A percentile compares a stretch with the other conserved stretches of the same genome.
Evolutionary conservation across 2,113 vertebrate species (phyloP).

Genomic region (Capricornis sumatraensis): DNA sequence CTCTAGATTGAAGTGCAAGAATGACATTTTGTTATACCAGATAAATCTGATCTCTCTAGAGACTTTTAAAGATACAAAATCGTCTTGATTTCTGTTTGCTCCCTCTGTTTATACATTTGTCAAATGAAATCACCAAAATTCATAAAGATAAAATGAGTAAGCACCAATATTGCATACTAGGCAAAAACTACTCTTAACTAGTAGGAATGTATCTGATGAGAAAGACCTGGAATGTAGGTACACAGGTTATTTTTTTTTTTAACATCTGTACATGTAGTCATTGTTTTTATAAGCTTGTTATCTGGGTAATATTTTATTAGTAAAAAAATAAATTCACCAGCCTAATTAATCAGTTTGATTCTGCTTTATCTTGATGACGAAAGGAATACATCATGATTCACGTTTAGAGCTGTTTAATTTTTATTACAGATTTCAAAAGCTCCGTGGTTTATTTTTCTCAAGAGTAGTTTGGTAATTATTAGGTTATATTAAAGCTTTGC

Average conservation of each 20-base stretch:
- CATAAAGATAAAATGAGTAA: conserved; percentile 48
- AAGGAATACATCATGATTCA: conserved; percentile 21
- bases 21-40: conserved; percentile 70
- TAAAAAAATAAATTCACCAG: conserved; percentile 53
- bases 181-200: conserved; percentile 38
- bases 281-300: conserved; percentile 38
- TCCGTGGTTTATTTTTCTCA: conserved; percentile 48
- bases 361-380: neutral
- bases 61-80: conserved; percentile 58
- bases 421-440: conserved; percentile 18
- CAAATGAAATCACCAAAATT: conserved; percentile 63
- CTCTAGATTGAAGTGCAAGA: conserved; percentile 71
- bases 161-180: neutral
- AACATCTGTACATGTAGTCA: conserved; percentile 23
- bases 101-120: conserved; percentile 50
- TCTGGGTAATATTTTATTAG: conserved; percentile 37
- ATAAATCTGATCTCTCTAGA: conserved; percentile 68
- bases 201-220: conserved; percentile 49
- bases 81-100: conserved; percentile 40
- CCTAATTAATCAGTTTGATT: conserved; percentile 21
- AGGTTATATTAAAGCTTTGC: neutral
- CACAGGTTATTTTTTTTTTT: conserved; percentile 47
- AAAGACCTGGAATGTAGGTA: conserved; percentile 47
- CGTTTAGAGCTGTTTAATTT: conserved; percentile 28
- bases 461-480: conserved; percentile 15